Evolutionary conservation across 1,140 invertebrate species (phyloP).

Genomic region (Zaprionus nigranus): DNA sequence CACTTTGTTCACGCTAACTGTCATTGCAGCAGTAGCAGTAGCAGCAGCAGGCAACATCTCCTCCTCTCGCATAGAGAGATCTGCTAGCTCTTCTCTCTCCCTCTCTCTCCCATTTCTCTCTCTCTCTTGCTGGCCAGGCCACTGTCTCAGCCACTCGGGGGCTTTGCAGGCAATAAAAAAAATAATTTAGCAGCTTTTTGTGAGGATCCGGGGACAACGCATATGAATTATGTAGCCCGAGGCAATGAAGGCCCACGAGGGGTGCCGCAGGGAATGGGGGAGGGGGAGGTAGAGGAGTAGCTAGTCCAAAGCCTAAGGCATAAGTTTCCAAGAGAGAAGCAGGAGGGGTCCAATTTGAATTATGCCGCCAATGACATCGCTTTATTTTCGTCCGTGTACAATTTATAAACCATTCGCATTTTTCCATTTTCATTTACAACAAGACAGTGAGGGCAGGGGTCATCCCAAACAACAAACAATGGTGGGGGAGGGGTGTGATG

Average conservation of each 20-base stretch:
- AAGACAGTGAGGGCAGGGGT: background rate
- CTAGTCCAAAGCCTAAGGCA: background rate
- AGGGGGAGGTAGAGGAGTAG: background rate
- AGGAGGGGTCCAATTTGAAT: conserved; percentile 32
- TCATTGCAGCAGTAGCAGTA: conserved; percentile 49
- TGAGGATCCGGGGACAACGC: conserved; percentile 29
- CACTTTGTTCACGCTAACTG: conserved; percentile 78
- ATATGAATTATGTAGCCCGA: conserved; percentile 58
- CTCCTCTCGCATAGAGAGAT: background rate
- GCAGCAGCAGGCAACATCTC: background rate
- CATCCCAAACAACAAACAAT: no score
- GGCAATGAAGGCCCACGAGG: background rate
- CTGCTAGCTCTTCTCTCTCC: background rate
- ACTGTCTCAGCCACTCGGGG: conserved; percentile 19
- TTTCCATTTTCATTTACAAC: conserved; percentile 14
- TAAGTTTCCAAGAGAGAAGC: background rate
- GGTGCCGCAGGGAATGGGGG: background rate
- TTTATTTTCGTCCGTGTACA: conserved; percentile 43
- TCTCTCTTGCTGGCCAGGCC: background rate
- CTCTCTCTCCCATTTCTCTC: background rate
- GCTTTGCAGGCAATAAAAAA: conserved; percentile 73
- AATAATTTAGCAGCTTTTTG: conserved; percentile 72
- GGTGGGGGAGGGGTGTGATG: background rate
- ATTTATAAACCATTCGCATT: conserved; percentile 45
- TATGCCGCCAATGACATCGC: conserved; percentile 43